Evolutionary conservation across 64 coral and sea anemone genomes (phyloP), one percentile per base, ranked within the genome.

Genomic region (Porites australiensis): DNA sequence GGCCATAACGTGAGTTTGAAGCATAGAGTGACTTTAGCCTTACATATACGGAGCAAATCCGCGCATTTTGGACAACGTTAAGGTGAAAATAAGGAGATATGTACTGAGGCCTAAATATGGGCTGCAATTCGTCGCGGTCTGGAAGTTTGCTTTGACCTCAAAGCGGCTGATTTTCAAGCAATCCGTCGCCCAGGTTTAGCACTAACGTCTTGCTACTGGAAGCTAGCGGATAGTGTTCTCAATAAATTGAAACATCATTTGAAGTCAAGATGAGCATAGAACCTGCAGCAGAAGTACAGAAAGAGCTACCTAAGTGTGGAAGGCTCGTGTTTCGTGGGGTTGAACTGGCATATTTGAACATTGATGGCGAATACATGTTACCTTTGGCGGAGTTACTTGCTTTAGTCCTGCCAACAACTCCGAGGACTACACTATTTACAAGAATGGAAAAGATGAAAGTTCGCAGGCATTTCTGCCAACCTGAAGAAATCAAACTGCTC

Each of bases 401-500:
- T 22, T 88, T 88, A 58, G 82, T 98, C 64, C 83, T 98, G 73
- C 87, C 80, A 48, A 79, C 89, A 83, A 98, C 95, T 74, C 90
- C 95, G 44, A 75, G 95, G 70, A 98, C 95, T 69, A 98, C 95
- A 49, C 68, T 98, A 66, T 98, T 98, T 93, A 98, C 95, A 4
- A 98, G 95, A 74, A 98, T 98, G 95, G 95, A 98, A 94, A 98
- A 98, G 67, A 98, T 98, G 70, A 79, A 82, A 59, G 90, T 93
- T 98, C 95, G 95, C 18, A 93, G 95, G 81, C 95, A 98, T 94
- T 98, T 94, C 81, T 98, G 95, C 83, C 80, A 76, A 59, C 92
- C 92, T n/a, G 88, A 72, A 47, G 95, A 98, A 82, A 98, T 98
- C 70, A 98, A 94, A 94, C 89, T 98, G 16, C 92, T 98, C 0